phyloP scores from a whole-genome alignment of 2,888 invertebrate species.

The Synergus japonicus region DNA sequence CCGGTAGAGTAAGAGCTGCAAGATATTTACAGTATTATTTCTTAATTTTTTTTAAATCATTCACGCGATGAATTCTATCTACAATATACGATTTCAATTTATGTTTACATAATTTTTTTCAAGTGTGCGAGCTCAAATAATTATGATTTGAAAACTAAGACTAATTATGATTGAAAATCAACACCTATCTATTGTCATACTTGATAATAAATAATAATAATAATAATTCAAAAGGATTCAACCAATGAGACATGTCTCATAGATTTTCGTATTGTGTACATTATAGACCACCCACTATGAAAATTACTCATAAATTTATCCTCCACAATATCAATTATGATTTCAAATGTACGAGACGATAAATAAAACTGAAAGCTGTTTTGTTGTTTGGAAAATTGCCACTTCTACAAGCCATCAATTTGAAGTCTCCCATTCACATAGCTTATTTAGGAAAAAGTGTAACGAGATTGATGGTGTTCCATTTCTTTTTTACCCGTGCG shows the following conservation, averaged over 20 bases:
- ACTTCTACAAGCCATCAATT: background rate
- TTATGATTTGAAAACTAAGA: too few relatives aligned
- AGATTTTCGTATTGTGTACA: too few relatives aligned
- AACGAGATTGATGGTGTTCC: background rate
- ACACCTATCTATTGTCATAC: too few relatives aligned
- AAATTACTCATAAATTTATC: background rate
- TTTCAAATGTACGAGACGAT: background rate
- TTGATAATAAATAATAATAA: too few relatives aligned
- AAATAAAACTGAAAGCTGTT: background rate
- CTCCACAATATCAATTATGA: background rate
- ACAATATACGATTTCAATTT: too few relatives aligned
- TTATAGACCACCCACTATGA: background rate
- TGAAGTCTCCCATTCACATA: background rate
- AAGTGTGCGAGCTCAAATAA: too few relatives aligned
- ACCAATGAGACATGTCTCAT: too few relatives aligned
- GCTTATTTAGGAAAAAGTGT: background rate
- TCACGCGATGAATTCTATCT: too few relatives aligned
- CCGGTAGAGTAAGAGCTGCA: background rate
- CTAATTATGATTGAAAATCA: too few relatives aligned
- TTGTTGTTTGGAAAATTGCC: background rate
- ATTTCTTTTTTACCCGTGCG: background rate
- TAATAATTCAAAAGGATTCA: too few relatives aligned
- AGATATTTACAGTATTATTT: background rate
- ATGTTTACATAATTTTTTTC: too few relatives aligned
- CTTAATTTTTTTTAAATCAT: too few relatives aligned